Evolutionary conservation across 2,888 invertebrate genomes (phyloP).

Genomic region (Drosophila paramelanica): DNA sequence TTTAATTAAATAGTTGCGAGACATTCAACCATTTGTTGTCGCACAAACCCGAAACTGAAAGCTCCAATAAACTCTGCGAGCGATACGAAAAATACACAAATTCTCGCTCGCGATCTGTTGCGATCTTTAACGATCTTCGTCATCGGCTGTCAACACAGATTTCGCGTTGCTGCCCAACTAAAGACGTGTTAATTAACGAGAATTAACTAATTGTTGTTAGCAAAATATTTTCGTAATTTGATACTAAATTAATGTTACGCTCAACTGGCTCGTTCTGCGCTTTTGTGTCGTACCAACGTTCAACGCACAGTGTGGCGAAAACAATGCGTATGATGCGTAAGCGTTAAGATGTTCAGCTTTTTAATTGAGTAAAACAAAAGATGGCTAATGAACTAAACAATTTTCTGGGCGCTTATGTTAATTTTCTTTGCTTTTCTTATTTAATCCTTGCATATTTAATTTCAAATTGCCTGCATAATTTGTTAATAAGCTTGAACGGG

Average conservation of each 20-base stretch:
- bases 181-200: slow-evolving; percentile 85
- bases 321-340: not conserved
- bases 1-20: slow-evolving; percentile 85
- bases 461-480: not conserved
- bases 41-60: slow-evolving; percentile 47
- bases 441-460: not conserved
- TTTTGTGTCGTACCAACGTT: slow-evolving; percentile 63
- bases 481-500: no score
- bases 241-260: slow-evolving; percentile 83
- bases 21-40: slow-evolving; percentile 81
- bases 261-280: slow-evolving; percentile 76
- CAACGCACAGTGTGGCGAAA: slow-evolving; percentile 52
- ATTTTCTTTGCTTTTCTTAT: slow-evolving; percentile 3
- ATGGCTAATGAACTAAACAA: slow-evolving; percentile 3
- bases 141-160: slow-evolving; percentile 83
- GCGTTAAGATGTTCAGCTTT: not conserved
- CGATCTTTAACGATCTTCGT: slow-evolving; percentile 49
- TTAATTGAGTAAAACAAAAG: slow-evolving; percentile 4
- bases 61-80: not conserved
- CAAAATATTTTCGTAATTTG: slow-evolving; percentile 85
- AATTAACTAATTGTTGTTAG: slow-evolving; percentile 85
- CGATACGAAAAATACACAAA: slow-evolving; percentile 4
- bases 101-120: slow-evolving; percentile 3
- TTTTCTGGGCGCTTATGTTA: not conserved
- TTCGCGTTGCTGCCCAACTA: slow-evolving; percentile 74